phyloP scores from a whole-genome alignment of 2,888 invertebrate species.

The Cremastinae sp. region DNA sequence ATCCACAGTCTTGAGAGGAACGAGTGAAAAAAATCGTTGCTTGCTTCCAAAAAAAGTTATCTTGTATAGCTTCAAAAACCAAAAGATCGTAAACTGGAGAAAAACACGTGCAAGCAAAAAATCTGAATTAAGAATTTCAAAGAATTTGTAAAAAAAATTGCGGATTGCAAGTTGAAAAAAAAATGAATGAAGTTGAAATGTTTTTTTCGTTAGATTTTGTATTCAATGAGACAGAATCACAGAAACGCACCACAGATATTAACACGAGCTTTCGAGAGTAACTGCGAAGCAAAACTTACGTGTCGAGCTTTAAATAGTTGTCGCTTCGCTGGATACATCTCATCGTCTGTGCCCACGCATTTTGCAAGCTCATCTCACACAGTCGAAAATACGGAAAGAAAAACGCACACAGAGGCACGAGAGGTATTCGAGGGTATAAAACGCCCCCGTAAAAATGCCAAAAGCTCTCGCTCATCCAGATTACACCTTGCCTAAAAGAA shows the following conservation, averaged over 20 bases:
- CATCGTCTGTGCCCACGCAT: slow-evolving; percentile 52
- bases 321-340: slow-evolving; percentile 29
- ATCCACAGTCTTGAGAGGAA: slow-evolving; percentile 9
- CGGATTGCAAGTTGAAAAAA: neutral
- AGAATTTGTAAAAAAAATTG: neutral
- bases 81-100: neutral
- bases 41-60: neutral
- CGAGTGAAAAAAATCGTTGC: slow-evolving; percentile 17
- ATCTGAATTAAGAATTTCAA: neutral
- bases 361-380: slow-evolving; percentile 17
- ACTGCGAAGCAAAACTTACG: slow-evolving; percentile 51
- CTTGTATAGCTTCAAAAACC: neutral
- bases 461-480: slow-evolving; percentile 39
- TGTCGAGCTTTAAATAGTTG: slow-evolving; percentile 55
- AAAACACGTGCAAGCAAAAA: slow-evolving; percentile 1
- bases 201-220: neutral
- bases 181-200: neutral
- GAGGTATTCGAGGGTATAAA: slow-evolving; percentile 25
- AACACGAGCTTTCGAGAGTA: slow-evolving; percentile 42
- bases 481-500: slow-evolving; percentile 54
- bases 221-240: neutral
- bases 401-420: slow-evolving; percentile 3
- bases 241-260: slow-evolving; percentile 25
- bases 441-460: slow-evolving; percentile 56
- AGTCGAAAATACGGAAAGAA: neutral